Evolutionary conservation across 2,888 invertebrate genomes (phyloP), one percentile per base, ranked within the genome.

Genomic region (Lasioglossum oenotherae): DNA sequence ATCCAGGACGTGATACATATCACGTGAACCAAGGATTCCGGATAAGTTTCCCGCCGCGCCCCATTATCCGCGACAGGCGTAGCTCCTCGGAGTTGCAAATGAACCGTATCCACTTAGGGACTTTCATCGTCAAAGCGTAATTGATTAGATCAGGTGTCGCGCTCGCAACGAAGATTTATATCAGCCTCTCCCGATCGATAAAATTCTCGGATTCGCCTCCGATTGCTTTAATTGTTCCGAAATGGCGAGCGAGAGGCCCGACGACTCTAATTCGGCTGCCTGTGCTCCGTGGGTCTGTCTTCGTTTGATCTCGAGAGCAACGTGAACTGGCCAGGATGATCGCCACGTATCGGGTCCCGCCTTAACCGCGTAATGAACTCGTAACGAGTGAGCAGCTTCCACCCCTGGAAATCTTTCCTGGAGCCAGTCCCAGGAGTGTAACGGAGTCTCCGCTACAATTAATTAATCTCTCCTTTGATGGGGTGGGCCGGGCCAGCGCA

Each of bases 391-490:
- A 53, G 23, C 23, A 23, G 53, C 72, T 69, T 74, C 44, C 23
- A 64, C 38, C 19, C 14, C 78, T 44, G 72, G 75, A 82, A 82
- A 80, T 84, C 46, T 75, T 89, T 76, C 10, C 35, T 12, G 35
- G 38, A 27, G 78, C 75, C 44, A 71, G 77, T 78, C 67, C 60
- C 27, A 74, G 77, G 67, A 78, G 74, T 74, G 78, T 84, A 85
- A 80, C 69, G 71, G 71, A 77, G 38, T 71, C 73, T 35, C 72
- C 31, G 74, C 73, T 74, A 82, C 86, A 76, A 89, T 89, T 89
- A 89, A 89, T 89, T 89, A 89, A 80, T 80, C 73, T 53, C 38
- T 27, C 8, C 71, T 78, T 49, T 81, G 67, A 85, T 85, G 81
- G 74, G 80, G 46, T 76, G 49, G 76, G 57, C 72, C 41, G 46